A percentile compares a stretch with the other conserved stretches of the same genome.
Conservation (phyloP, 2,113 vertebrate genomes). For the Prunella himalayana region DNA sequence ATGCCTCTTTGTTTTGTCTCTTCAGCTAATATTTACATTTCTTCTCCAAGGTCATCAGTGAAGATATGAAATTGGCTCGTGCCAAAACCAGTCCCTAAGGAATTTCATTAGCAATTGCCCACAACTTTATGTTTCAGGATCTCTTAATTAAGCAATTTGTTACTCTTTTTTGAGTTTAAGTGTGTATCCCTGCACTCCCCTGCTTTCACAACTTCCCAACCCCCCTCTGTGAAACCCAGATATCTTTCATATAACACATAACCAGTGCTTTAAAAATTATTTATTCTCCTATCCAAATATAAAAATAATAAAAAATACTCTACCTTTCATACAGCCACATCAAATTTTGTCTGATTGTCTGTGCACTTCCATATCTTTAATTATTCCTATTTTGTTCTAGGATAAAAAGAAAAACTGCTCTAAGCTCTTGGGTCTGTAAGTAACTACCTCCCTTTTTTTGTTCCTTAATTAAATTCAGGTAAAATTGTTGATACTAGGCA, state of each 20-base stretch:
- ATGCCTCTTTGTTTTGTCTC: not conserved
- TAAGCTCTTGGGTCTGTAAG: not conserved
- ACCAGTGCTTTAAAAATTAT: not conserved
- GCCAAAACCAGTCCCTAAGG: not conserved
- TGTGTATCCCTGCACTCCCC: not conserved
- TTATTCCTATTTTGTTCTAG: not conserved
- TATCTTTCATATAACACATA: not conserved
- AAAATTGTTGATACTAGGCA: not conserved
- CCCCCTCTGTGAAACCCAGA: not conserved
- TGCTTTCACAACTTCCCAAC: not conserved
- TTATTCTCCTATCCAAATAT: not conserved
- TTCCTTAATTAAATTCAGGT: not conserved
- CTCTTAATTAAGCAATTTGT: not conserved
- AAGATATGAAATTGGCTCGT: not conserved
- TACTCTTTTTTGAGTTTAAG: not conserved
- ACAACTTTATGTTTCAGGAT: not conserved
- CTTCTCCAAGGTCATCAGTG: conserved; percentile 9
- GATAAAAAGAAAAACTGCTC: not conserved
- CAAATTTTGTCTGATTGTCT: not conserved
- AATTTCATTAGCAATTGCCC: not conserved
- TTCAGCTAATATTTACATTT: not conserved
- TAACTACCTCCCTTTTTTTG: not conserved
- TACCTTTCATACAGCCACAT: not conserved
- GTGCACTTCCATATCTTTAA: not conserved
- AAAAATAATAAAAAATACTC: not conserved